Base-by-base conservation (phyloP, 1,140 invertebrate genomes). In the Aporrectodea caliginosa region DNA sequence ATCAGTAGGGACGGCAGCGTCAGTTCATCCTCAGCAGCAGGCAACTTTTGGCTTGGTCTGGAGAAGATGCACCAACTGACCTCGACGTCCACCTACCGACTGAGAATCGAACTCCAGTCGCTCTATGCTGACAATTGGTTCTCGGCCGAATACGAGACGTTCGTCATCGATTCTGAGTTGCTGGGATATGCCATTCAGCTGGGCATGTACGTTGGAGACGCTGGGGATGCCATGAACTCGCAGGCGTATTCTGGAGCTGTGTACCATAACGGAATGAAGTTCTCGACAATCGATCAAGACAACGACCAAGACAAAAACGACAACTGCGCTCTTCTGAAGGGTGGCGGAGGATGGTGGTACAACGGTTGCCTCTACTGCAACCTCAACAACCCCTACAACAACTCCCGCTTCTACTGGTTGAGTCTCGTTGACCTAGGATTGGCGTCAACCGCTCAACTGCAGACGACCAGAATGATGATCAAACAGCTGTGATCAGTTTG, bases 261-360 rank as follows among this genome's bases (percentile, higher is more conserved):
- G 27, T 29, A 72, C 70, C 70, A 72, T 12, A 72, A 72, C 27
- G 70, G 70, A 27, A 72, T 72, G 70, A 27, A 72, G 70, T 72
- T 72, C 32, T 12, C 70, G 6, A 72, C 70, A 27, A 2, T 27
- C 32, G 70, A 72, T 72, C 2, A 12, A 12, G 70, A 72, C 27
- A 72, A 72, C 32, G 70, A 72, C 32, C 70, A 12, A 12, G n/a
- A 2, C 14, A 72, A n/a, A 29, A 2, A 72, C 70, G 27, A n/a
- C 27, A 72, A 72, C 27, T 72, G 70, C 27, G 70, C 70, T 14
- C 2, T 12, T 2, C 6, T 32, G 2, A 27, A 72, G 14, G 70
- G 70, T 12, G 70, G n/a, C 32, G 31, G 70, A 29, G 70, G 70
- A 6, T 72, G 70, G 70, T 72, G 70, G 70, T 27, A 72, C 70